Percentiles rank a stretch among this genome's conserved stretches.
phyloP scores from a whole-genome alignment of 53 echinoderm and acorn worm species.

The Apostichopus leukothele region DNA sequence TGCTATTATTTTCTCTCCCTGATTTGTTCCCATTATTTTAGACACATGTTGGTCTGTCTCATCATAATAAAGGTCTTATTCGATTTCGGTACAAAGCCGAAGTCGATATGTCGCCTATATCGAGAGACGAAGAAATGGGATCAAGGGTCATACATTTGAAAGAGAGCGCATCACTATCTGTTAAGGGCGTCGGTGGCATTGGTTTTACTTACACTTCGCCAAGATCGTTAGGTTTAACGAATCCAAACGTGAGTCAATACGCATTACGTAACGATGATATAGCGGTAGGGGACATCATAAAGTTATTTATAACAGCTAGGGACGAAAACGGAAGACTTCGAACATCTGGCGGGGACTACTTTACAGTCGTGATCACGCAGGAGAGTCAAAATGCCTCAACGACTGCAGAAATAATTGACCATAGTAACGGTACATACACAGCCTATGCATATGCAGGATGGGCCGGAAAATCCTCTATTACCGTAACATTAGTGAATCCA shows the following conservation, averaged over 20 bases:
- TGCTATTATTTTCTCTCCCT: background rate
- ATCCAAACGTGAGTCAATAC: conserved; percentile 26
- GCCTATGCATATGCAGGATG: conserved; percentile 33
- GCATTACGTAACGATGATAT: background rate
- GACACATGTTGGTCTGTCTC: background rate
- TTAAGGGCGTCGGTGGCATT: conserved; percentile 28
- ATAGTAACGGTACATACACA: conserved; percentile 39
- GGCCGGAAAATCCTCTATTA: conserved; percentile 17
- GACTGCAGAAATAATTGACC: conserved; percentile 18
- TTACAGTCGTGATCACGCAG: conserved; percentile 11
- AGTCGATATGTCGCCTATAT: background rate
- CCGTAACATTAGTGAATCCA: conserved; percentile 26
- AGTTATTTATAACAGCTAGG: conserved; percentile 5
- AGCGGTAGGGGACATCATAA: background rate
- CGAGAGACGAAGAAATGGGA: background rate
- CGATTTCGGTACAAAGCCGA: background rate
- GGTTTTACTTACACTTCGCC: conserved; percentile 37
- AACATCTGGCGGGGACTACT: conserved; percentile 42
- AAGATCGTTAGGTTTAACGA: conserved; percentile 15
- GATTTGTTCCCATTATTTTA: background rate
- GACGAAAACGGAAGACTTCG: conserved; percentile 27
- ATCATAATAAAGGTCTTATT: background rate
- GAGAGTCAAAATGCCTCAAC: conserved; percentile 42
- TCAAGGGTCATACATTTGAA: conserved; percentile 7
- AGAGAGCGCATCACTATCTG: background rate